These are phyloP conservation scores for Dastarcus helophoroides DNA, from an alignment of 2,888 invertebrate species.

Conservation along the genomic window DNA sequence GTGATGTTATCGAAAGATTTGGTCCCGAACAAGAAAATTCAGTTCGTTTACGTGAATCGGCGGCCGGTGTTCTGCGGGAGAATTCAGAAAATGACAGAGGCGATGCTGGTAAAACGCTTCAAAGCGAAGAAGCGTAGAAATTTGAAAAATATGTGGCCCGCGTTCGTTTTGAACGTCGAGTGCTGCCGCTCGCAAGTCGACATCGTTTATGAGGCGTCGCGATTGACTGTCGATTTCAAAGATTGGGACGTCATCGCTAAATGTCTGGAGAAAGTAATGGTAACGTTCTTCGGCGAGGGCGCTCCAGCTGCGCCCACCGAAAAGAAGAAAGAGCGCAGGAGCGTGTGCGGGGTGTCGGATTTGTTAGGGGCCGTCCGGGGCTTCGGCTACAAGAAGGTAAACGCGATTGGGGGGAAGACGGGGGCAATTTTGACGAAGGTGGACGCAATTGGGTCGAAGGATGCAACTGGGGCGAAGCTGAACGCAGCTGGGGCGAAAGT, in stretches of 20 bases:
- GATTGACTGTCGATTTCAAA: conserved; percentile 43
- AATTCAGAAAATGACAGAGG: conserved; percentile 36
- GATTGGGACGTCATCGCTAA: conserved; percentile 37
- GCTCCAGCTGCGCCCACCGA: conserved; percentile 22
- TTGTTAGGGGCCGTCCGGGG: conserved; percentile 34
- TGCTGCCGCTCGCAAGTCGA: conserved; percentile 43
- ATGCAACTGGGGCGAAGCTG: too few species aligned
- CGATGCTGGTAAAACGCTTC: too few species aligned
- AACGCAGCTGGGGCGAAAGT: too few species aligned
- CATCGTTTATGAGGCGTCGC: conserved; percentile 39
- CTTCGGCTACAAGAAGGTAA: conserved; percentile 8
- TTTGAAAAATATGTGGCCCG: too few species aligned
- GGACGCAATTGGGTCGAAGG: too few species aligned
- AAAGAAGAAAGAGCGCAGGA: conserved; percentile 19
- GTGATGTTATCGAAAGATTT: conserved; percentile 46
- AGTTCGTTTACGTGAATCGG: conserved; percentile 58
- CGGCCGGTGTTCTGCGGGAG: conserved; percentile 42
- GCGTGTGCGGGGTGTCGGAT: conserved; percentile 29
- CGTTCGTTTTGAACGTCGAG: conserved; percentile 44
- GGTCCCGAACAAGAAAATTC: conserved; percentile 37
- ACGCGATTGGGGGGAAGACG: too few species aligned
- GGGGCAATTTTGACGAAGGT: too few species aligned
- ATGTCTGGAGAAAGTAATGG: conserved; percentile 34
- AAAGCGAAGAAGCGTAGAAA: too few species aligned
- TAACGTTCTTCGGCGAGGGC: conserved; percentile 25